These are phyloP conservation scores for Dasysyrphus albostriatus DNA, from an alignment of 2,888 invertebrate genomes.

Conservation along the genomic window DNA sequence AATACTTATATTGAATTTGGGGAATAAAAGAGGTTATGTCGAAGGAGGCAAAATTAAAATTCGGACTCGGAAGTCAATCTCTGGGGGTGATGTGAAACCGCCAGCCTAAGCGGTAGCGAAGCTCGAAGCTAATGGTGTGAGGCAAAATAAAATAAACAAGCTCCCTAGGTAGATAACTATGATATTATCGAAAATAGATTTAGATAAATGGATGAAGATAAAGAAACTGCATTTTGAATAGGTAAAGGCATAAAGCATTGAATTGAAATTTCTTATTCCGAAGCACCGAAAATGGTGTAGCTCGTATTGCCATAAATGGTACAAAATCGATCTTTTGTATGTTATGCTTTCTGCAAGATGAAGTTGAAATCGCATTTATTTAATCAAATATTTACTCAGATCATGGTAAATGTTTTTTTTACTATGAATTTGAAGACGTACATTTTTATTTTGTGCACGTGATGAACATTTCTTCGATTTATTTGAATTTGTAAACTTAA, in stretches of 20 bases:
- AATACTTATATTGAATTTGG: slow-evolving; percentile 52
- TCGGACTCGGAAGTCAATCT: slow-evolving; percentile 50
- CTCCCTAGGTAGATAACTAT: slow-evolving; percentile 18
- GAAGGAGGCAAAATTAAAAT: slow-evolving; percentile 50
- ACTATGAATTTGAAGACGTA: not conserved
- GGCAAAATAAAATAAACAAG: too few relatives aligned
- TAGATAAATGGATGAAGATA: slow-evolving; percentile 47
- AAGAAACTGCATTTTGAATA: slow-evolving; percentile 19
- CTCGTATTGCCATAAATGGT: not conserved
- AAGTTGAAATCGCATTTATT: slow-evolving; percentile 11
- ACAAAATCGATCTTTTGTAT: not conserved
- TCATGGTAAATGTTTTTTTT: not conserved
- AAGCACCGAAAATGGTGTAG: not conserved
- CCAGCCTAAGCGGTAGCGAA: not conserved
- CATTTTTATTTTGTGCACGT: not conserved
- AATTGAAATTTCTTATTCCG: slow-evolving; percentile 4
- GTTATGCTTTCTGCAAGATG: not conserved
- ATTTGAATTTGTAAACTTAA: too few relatives aligned
- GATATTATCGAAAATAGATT: slow-evolving; percentile 48
- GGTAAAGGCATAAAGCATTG: slow-evolving; percentile 9
- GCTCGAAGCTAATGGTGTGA: not conserved
- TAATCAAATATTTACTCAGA: slow-evolving; percentile 17
- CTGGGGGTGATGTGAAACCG: not conserved
- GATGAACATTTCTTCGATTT: not conserved
- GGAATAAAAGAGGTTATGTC: slow-evolving; percentile 47